A percentile compares a stretch with the other conserved stretches of the same genome.
phyloP scores from a whole-genome alignment of 2,888 invertebrate genomes.

The Mythimna vitellina region DNA sequence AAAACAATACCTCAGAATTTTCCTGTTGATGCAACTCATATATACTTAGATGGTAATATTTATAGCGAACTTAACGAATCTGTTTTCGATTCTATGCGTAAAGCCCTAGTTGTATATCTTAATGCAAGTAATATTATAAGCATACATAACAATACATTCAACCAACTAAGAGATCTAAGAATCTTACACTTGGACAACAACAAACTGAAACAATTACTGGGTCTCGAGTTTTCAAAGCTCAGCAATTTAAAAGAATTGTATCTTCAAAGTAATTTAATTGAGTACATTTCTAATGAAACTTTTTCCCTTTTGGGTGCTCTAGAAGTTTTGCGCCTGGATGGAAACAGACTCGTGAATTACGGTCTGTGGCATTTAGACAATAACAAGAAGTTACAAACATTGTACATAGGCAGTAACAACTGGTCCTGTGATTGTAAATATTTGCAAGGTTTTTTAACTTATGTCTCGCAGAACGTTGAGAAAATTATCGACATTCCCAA shows the following conservation, averaged over 20 bases:
- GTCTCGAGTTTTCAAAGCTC: conserved; percentile 96
- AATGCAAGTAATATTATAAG: conserved; percentile 95
- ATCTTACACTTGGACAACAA: conserved; percentile 97
- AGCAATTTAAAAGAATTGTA: conserved; percentile 95
- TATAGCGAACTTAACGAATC: conserved; percentile 93
- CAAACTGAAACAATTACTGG: conserved; percentile 93
- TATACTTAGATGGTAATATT: conserved; percentile 97
- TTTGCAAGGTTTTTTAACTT: conserved; percentile 95
- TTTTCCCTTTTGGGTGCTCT: conserved; percentile 94
- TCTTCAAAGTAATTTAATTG: conserved; percentile 96
- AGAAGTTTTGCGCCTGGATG: conserved; percentile 95
- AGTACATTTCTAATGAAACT: conserved; percentile 95
- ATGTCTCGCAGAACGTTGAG: conserved; percentile 95
- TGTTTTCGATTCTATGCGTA: conserved; percentile 83
- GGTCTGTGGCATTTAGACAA: conserved; percentile 94
- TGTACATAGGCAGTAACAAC: conserved; percentile 95
- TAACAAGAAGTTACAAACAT: conserved; percentile 93
- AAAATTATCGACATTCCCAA: conserved; percentile 94
- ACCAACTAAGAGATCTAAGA: conserved; percentile 94
- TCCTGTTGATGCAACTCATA: conserved; percentile 97
- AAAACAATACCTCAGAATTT: conserved; percentile 94
- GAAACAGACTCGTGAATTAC: conserved; percentile 95
- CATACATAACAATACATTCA: conserved; percentile 96
- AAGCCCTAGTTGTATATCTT: conserved; percentile 93
- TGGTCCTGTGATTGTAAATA: conserved; percentile 98